Evolutionary conservation across 2,888 invertebrate species (phyloP), one percentile per base, ranked within the genome.

Genomic region (Apodemia mormo): DNA sequence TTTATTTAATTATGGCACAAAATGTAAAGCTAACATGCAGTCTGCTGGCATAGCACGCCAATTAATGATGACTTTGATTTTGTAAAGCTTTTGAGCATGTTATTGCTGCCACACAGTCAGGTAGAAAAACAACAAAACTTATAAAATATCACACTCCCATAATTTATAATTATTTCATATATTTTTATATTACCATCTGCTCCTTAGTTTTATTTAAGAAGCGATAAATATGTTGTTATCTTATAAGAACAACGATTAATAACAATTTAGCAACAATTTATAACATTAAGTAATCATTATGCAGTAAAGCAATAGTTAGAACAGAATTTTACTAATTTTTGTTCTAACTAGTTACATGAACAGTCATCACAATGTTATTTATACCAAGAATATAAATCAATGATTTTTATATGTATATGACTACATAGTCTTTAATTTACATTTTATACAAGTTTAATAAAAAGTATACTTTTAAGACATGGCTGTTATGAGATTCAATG

Each of bases 221-320:
- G 73, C 74, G 68, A 58, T 75, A 70, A 74, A 69, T 77, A 75
- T 76, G 76, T 77, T 77, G 75, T 77, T 73, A 76, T 76, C 75
- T 78, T 73, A 72, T 68, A 68, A 45, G 45, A 45, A 75, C 76
- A 75, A 74, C 72, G 72, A 80, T 76, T 76, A 78, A 78, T 83
- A 82, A 78, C 79, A 79, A 82, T 83, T 85, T 87, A 82, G 85
- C 87, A 90, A 89, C 89, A 88, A 86, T 85, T 83, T 85, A 86
- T 89, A 87, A 80, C 78, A 79, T 78, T 77, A 81, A 81, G 83
- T 86, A 87, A 86, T 88, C 86, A 86, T 87, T 86, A 88, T 84
- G 76, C 82, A 86, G 85, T 83, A 81, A 82, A 85, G 84, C 84
- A 82, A 81, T 81, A 81, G 81, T 84, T 84, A 89, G 82, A 87